Base-by-base conservation (phyloP, 2,888 invertebrate species). In the Melitaea athalia region DNA sequence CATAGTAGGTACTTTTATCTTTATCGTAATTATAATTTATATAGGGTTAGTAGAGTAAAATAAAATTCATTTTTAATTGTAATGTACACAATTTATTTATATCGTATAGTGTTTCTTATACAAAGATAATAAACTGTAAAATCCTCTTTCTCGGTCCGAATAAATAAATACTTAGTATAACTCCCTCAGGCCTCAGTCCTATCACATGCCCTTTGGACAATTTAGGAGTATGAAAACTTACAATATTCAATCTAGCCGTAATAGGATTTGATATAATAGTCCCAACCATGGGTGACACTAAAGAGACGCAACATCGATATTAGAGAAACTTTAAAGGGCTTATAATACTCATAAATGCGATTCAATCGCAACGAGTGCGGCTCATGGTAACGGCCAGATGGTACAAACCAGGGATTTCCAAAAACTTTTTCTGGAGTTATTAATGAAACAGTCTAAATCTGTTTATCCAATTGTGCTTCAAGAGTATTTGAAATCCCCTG, bases 91-190 rank as follows among this genome's bases (percentile, higher is more conserved):
- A 92, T 92, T 92, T 92, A 92, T 92, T 92, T 73, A 86, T 91
- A 92, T 91, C 92, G 90, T 89, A 91, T 88, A 88, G 86, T 81
- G 81, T 89, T 86, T 89, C 88, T 91, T 89, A 91, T 92, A 92
- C 92, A 92, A 92, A 92, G 90, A 86, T 91, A 89, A 91, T 91
- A 92, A 92, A 91, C 91, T 92, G 92, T 92, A 92, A 90, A 91
- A 87, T 89, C 88, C 87, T 88, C 85, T 83, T 86, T 89, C 84
- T 77, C 87, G 86, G 87, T 88, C 87, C 86, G 82, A 86, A 87
- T 91, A 91, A 92, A 92, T 92, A 92, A 92, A 92, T 92, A 92
- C 88, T 89, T 91, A 90, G 82, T 82, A 78, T 81, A 80, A 80
- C 81, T 81, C 83, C 85, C 43, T 68, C 70, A 70, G 72, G 70